Evolutionary conservation across 2,797 vertebrate genomes (phyloP).

Genomic region (Glossophaga mutica): DNA sequence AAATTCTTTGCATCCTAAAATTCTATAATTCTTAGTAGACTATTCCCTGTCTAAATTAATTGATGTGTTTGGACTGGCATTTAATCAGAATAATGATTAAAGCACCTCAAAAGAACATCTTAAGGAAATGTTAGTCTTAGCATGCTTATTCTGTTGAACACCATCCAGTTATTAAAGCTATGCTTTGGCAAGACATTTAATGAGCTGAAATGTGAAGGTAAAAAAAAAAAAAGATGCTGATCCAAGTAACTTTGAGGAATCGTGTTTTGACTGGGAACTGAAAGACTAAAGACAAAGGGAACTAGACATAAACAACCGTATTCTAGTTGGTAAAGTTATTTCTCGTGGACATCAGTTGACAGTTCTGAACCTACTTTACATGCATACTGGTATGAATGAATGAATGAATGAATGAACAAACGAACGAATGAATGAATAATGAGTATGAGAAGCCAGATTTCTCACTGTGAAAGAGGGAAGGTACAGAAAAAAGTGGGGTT

Average conservation of each 20-base stretch:
- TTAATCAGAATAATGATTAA: constrained; percentile 6
- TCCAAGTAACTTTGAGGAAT: not conserved
- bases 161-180: not conserved
- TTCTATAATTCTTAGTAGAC: not conserved
- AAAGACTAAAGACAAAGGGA: not conserved
- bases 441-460: not conserved
- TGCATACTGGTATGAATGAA: not conserved
- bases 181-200: not conserved
- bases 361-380: not conserved
- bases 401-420: not conserved
- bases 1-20: not conserved
- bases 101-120: not conserved
- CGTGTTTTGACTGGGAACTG: not conserved
- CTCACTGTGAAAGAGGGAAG: not conserved
- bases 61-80: not conserved
- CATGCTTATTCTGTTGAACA: not conserved
- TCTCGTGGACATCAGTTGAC: not conserved
- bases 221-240: not conserved
- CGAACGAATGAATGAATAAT: not conserved
- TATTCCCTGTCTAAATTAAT: not conserved
- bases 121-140: constrained; percentile 23
- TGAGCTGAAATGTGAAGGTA: not conserved
- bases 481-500: not conserved
- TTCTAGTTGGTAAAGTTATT: not conserved
- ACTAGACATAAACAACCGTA: not conserved